Percentiles rank a stretch among this genome's conserved stretches.
phyloP scores from a whole-genome alignment of 2,888 invertebrate genomes.

The Ectemnius cavifrons region DNA sequence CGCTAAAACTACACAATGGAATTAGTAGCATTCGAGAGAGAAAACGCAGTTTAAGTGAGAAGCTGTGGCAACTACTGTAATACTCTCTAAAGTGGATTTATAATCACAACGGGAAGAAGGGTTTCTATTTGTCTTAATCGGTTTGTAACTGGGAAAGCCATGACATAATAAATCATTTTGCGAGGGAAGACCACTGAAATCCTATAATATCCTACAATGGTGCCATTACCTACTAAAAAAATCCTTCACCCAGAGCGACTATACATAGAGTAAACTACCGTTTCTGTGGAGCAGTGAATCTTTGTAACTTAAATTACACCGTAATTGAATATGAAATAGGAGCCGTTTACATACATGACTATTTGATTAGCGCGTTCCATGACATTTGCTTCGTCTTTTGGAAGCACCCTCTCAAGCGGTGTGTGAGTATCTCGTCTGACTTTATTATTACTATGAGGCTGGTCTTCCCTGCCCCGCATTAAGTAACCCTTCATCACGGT shows the following conservation, averaged over 20 bases:
- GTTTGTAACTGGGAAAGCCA: conserved; percentile 40
- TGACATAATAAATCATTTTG: conserved; percentile 32
- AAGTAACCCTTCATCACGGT: conserved; percentile 69
- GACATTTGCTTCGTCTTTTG: conserved; percentile 88
- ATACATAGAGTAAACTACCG: conserved; percentile 58
- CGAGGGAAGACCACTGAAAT: conserved; percentile 56
- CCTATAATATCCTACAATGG: conserved; percentile 39
- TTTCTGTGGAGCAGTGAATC: conserved; percentile 50
- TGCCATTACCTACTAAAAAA: conserved; percentile 59
- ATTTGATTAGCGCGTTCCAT: conserved; percentile 92
- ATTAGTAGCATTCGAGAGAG: conserved; percentile 21
- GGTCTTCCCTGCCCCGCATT: conserved; percentile 74
- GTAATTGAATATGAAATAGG: conserved; percentile 53
- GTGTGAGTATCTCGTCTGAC: conserved; percentile 75
- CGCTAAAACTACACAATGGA: conserved; percentile 30
- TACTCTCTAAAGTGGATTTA: background rate
- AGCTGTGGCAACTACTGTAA: background rate
- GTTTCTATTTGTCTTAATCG: too few species aligned
- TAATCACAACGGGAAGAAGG: background rate
- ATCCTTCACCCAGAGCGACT: conserved; percentile 66
- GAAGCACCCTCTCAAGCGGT: conserved; percentile 82
- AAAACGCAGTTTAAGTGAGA: conserved; percentile 11
- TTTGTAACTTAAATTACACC: conserved; percentile 60
- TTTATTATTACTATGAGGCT: conserved; percentile 76
- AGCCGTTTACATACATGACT: conserved; percentile 86